Conservation (phyloP, 2,888 invertebrate species). For the Cabera pusaria region DNA sequence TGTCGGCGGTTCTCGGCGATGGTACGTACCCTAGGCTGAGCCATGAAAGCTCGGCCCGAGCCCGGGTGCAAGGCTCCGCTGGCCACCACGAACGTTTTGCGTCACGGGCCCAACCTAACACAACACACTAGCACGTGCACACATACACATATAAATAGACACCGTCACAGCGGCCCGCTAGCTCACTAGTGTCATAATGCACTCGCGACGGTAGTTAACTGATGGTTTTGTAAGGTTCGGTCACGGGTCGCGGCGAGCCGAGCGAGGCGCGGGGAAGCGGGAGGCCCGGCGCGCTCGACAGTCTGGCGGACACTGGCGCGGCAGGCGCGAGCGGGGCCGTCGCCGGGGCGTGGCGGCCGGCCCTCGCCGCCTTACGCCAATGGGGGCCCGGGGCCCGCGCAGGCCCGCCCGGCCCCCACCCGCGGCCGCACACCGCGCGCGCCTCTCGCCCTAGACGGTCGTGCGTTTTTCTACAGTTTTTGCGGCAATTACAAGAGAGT, state of each 20-base stretch:
- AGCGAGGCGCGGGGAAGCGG: conserved; percentile 81
- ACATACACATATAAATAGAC: conserved; percentile 75
- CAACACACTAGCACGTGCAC: conserved; percentile 80
- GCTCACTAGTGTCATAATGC: conserved; percentile 82
- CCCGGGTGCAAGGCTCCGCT: conserved; percentile 82
- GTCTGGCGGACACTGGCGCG: conserved; percentile 82
- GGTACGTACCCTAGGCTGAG: conserved; percentile 95
- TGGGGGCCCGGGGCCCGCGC: conserved; percentile 27
- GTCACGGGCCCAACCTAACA: conserved; percentile 78
- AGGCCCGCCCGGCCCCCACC: conserved; percentile 36
- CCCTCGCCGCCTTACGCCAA: conserved; percentile 33
- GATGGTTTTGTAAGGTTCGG: conserved; percentile 57
- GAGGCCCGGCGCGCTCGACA: conserved; percentile 83
- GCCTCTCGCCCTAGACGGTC: conserved; percentile 54
- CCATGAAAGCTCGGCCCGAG: conserved; percentile 93
- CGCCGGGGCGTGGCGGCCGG: conserved; percentile 57
- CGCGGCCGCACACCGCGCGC: conserved; percentile 58
- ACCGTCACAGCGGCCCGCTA: conserved; percentile 83
- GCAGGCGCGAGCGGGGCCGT: conserved; percentile 58
- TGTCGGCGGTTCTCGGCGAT: conserved; percentile 35
- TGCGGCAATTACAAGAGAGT: conserved; percentile 63
- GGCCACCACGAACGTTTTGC: conserved; percentile 81
- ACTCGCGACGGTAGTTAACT: conserved; percentile 72
- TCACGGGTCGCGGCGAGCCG: conserved; percentile 77
- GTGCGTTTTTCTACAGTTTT: conserved; percentile 59